Evolutionary conservation across 2,797 vertebrate species (phyloP), one percentile per base, ranked within the genome.

Genomic region (Acrocephalus scirpaceus): DNA sequence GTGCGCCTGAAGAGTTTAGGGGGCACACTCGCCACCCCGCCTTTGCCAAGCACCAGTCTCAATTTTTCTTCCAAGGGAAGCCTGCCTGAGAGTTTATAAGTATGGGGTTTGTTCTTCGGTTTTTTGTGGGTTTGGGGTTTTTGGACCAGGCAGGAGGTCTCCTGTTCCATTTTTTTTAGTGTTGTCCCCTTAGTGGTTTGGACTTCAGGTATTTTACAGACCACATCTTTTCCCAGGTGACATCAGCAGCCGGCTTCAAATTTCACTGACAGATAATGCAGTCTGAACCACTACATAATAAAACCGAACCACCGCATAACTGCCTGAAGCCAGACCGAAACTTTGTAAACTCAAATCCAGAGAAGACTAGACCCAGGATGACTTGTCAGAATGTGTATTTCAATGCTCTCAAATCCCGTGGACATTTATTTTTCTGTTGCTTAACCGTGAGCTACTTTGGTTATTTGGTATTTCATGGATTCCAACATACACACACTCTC

Each of bases 401-500:
- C 58, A 69, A 10, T 2, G 1, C 34, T 27, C 13, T 44, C 51
- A 40, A 45, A 69, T 10, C 32, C 70, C 6, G 2, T 15, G 5
- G 56, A 56, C 80, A 8, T 88, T 91, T 80, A 56, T 56, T 85
- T 90, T 44, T 25, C 34, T 47, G 32, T 40, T 50, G 53, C 58
- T 91, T 84, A 69, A 79, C 44, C 0, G 0, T 48, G 40, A 64
- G 53, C 40, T 62, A 34, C n/a, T 54, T 54, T 0, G 0, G 27
- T 64, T 61, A 45, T 21, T 50, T 40, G 48, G 34, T 13, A 20
- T 64, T 86, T 76, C 53, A 38, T 0, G 65, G 71, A 93, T 76
- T 25, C 51, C 0, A 0, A 27, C 10, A 10, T 6, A 38, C 7
- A 27, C 23, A 25, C 22, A 0, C 19, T 34, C 58, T 62, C 80